A percentile compares a stretch with the other conserved stretches of the same genome.
These are phyloP conservation scores for Columbina picui DNA, from an alignment of 2,113 vertebrate species.

Conservation along the genomic window DNA sequence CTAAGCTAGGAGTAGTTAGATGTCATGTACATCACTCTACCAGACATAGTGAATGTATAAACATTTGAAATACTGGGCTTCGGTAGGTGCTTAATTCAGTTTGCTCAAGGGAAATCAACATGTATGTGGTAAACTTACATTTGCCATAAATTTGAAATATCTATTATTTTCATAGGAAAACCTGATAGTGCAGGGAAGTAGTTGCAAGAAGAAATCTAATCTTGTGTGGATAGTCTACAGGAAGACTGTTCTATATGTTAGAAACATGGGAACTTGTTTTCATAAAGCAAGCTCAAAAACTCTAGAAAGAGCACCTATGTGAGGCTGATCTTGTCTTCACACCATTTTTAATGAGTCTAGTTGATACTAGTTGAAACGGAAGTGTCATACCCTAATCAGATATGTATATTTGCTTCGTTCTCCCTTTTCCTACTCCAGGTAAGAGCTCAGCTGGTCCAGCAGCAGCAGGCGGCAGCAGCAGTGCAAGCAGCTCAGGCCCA, in stretches of 20 bases:
- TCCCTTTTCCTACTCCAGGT: conserved; percentile 48
- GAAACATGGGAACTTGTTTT: neutral
- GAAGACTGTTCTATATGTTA: neutral
- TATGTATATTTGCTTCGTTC: neutral
- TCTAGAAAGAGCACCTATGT: neutral
- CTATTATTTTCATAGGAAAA: neutral
- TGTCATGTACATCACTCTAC: neutral
- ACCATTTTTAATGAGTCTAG: neutral
- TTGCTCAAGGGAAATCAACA: neutral
- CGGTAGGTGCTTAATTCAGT: neutral
- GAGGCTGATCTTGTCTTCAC: neutral
- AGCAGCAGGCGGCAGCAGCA: conserved; percentile 69
- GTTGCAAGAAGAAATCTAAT: neutral
- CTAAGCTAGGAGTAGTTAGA: neutral
- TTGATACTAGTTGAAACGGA: neutral
- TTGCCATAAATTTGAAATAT: neutral
- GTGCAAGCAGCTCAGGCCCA: conserved; percentile 73
- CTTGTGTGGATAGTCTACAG: neutral
- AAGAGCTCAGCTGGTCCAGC: conserved; percentile 77
- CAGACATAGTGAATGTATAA: neutral
- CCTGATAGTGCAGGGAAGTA: neutral
- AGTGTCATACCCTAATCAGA: neutral
- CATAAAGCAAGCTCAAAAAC: neutral
- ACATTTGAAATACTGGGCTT: neutral
- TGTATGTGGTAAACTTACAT: accelerated